Conservation (phyloP, 2,888 invertebrate species). For the Metalampra italica region DNA sequence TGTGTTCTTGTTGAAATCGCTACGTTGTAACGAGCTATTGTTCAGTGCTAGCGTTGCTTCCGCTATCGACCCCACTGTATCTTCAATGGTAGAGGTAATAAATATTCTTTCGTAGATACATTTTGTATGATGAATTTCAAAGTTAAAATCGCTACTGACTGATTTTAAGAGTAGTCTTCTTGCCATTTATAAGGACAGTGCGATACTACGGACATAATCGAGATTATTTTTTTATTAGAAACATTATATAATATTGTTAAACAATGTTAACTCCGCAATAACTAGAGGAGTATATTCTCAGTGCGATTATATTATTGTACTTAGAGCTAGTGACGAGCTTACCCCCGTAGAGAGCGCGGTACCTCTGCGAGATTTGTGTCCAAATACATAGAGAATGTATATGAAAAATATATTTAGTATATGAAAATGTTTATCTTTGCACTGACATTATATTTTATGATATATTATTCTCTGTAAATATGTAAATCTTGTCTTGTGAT, state of each 20-base stretch:
- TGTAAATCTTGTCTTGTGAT: constrained; percentile 58
- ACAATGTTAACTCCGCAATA: not conserved
- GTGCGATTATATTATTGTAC: constrained; percentile 7
- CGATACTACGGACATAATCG: not conserved
- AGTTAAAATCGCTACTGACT: too few species aligned
- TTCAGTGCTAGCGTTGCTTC: not conserved
- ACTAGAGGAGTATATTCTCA: constrained; percentile 6
- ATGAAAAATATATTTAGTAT: constrained; percentile 36
- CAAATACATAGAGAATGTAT: constrained; percentile 25
- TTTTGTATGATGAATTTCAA: too few species aligned
- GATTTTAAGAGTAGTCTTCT: constrained; percentile 7
- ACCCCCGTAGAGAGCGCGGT: constrained; percentile 23
- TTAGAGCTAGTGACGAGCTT: constrained; percentile 38
- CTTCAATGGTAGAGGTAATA: too few species aligned
- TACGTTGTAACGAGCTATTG: not conserved
- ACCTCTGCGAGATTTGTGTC: constrained; percentile 17
- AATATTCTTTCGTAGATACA: too few species aligned
- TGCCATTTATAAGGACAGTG: constrained; percentile 12
- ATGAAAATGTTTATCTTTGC: constrained; percentile 31
- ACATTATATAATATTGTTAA: constrained; percentile 5
- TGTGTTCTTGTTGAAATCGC: not conserved
- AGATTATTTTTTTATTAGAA: constrained; percentile 4
- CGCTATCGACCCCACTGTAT: not conserved
- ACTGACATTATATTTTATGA: constrained; percentile 44
- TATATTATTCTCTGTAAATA: constrained; percentile 52